These are phyloP conservation scores for Pandion haliaetus DNA, from an alignment of 2,113 vertebrate species.

Conservation along the genomic window DNA sequence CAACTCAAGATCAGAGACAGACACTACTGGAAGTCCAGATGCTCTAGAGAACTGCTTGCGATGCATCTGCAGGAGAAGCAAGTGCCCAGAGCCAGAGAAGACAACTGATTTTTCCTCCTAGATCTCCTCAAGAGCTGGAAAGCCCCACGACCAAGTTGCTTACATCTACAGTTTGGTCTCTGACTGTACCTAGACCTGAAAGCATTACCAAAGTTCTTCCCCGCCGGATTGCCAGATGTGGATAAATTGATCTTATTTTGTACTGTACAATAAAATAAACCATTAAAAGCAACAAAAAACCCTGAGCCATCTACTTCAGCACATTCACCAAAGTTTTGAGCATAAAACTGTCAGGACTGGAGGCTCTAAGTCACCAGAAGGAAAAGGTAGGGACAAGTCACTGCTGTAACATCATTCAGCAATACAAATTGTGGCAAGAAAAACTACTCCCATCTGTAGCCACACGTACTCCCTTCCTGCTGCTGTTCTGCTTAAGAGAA, in stretches of 20 bases:
- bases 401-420: not conserved
- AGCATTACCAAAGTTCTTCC: not conserved
- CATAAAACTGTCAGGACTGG: not conserved
- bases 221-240: not conserved
- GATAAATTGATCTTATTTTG: not conserved
- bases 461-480: not conserved
- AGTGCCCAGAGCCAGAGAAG: not conserved
- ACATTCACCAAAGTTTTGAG: not conserved
- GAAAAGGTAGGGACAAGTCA: not conserved
- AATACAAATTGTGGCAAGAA: not conserved
- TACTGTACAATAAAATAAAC: not conserved
- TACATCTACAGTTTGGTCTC: not conserved
- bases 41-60: not conserved
- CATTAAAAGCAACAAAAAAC: not conserved
- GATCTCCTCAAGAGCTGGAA: not conserved
- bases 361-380: not conserved
- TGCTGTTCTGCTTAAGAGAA: not conserved
- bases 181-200: not conserved
- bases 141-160: not conserved
- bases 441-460: not conserved
- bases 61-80: not conserved
- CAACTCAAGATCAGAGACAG: rapidly evolving
- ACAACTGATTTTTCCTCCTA: not conserved
- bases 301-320: not conserved
- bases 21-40: not conserved